Conservation (phyloP, 2,888 invertebrate species). For the Kuschelorhynchus macadamiae region DNA sequence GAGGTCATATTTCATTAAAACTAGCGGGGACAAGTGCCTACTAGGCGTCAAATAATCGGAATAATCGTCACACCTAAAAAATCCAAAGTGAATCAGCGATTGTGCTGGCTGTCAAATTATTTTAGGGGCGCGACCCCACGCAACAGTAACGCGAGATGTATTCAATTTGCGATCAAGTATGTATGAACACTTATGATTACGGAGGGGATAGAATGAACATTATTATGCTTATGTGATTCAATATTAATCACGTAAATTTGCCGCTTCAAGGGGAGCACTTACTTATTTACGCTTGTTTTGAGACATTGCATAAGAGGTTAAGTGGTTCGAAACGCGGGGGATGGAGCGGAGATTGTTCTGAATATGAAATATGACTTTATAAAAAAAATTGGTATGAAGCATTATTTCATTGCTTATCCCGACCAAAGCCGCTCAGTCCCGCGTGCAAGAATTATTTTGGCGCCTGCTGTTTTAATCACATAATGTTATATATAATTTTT, state of each 20-base stretch:
- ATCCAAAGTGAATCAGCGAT: conserved; percentile 80
- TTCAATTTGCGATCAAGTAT: conserved; percentile 68
- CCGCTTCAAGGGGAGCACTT: conserved; percentile 47
- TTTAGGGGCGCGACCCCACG: conserved; percentile 69
- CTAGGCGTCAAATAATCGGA: conserved; percentile 69
- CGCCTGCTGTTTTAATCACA: neutral
- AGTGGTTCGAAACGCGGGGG: conserved; percentile 23
- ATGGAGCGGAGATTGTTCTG: conserved; percentile 29
- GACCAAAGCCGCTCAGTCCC: too few relatives aligned
- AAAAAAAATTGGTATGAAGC: too few relatives aligned
- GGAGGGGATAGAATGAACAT: conserved; percentile 59
- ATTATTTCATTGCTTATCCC: too few relatives aligned
- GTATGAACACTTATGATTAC: conserved; percentile 68
- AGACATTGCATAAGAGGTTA: conserved; percentile 41
- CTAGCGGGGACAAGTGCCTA: conserved; percentile 57
- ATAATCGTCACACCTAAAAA: conserved; percentile 68
- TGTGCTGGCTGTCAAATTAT: conserved; percentile 78
- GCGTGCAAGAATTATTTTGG: too few relatives aligned
- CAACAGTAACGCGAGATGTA: conserved; percentile 62
- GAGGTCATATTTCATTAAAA: conserved; percentile 69
- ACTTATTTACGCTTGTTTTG: conserved; percentile 51
- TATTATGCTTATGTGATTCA: conserved; percentile 63
- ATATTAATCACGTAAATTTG: conserved; percentile 54
- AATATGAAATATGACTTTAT: too few relatives aligned
- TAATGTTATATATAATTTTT: neutral